Evolutionary conservation across 2,888 invertebrate genomes (phyloP).

Genomic region (Pheosia gnoma): DNA sequence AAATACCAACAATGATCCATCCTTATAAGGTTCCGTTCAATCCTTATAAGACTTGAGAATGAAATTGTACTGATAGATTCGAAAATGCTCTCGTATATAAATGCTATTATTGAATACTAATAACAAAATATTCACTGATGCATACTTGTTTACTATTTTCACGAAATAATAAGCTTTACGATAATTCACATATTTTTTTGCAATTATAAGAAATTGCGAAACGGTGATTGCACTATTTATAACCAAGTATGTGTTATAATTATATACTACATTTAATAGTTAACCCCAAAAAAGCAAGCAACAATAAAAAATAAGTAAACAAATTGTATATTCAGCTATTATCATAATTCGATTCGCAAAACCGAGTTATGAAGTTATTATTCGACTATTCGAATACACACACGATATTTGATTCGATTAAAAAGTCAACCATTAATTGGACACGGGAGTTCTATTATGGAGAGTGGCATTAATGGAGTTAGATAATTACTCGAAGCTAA

Average conservation of each 20-base stretch:
- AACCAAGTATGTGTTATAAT: no score
- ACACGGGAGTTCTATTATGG: constrained; percentile 51
- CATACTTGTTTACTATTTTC: no score
- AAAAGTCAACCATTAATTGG: constrained; percentile 58
- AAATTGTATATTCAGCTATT: constrained; percentile 19
- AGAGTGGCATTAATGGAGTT: constrained; percentile 64
- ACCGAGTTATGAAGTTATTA: constrained; percentile 34
- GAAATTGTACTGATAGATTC: neutral
- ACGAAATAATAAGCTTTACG: no score
- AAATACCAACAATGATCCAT: constrained; percentile 19
- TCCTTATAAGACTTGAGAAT: constrained; percentile 39
- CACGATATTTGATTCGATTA: constrained; percentile 49
- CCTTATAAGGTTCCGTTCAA: constrained; percentile 22
- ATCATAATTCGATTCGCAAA: constrained; percentile 32
- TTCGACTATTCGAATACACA: constrained; percentile 22
- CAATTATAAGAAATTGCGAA: no score
- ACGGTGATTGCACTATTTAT: no score
- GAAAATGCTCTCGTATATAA: neutral
- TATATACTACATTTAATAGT: neutral
- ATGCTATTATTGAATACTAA: no score
- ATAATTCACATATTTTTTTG: no score
- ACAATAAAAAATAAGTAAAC: constrained; percentile 18
- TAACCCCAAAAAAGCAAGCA: neutral
- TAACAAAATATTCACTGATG: no score
- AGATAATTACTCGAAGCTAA: constrained; percentile 67